Conservation (phyloP, 1,140 invertebrate species). For the Penaeus chinensis region DNA sequence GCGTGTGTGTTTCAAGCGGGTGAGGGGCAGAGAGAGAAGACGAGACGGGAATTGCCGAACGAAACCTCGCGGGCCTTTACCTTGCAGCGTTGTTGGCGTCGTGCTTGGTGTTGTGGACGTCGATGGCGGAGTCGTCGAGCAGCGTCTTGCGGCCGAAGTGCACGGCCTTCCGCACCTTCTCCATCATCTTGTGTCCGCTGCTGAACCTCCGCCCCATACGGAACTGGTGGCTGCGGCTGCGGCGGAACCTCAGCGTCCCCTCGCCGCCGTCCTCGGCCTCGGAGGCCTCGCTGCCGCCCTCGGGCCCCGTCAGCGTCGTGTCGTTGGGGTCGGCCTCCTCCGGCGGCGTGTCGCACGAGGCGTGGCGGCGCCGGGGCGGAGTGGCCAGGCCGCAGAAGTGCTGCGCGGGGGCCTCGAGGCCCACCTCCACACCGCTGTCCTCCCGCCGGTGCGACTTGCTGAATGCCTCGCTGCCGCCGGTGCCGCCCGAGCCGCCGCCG, state of each 20-base stretch:
- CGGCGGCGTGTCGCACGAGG: background rate
- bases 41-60: too few species aligned
- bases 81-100: background rate
- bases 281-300: background rate
- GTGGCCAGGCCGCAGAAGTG: background rate
- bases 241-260: slow-evolving; percentile 10
- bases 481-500: background rate
- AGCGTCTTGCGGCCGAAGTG: slow-evolving; percentile 40
- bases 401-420: background rate
- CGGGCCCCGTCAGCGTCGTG: background rate
- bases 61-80: background rate
- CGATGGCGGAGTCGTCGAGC: background rate
- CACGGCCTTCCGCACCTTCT: slow-evolving; percentile 38
- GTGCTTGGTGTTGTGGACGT: slow-evolving; percentile 45
- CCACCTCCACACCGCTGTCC: slow-evolving; percentile 30
- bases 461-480: background rate
- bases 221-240: slow-evolving; percentile 46
- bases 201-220: slow-evolving; percentile 42
- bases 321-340: background rate
- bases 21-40: too few species aligned
- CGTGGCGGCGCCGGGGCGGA: background rate
- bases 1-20: too few species aligned
- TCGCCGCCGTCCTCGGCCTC: slow-evolving; percentile 28
- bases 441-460: slow-evolving; percentile 37
- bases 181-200: slow-evolving; percentile 44